Evolutionary conservation across 1,140 invertebrate species (phyloP), one percentile per base, ranked within the genome.

Genomic region (Lordiphosa collinella): DNA sequence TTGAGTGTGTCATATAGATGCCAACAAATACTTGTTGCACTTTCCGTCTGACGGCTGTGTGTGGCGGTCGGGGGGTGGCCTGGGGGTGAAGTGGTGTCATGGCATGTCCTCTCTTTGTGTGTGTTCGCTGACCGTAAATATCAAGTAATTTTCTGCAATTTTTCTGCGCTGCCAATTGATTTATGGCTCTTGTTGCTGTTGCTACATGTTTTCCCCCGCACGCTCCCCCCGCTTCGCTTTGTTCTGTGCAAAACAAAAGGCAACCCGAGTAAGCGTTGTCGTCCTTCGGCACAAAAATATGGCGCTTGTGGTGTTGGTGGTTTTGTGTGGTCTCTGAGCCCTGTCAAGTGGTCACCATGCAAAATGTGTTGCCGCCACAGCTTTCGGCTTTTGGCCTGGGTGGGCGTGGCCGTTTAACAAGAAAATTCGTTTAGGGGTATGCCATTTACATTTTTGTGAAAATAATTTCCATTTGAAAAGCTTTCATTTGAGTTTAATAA

Each of bases 71-170:
- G 10, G 10, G 10, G 8, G 31, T 11, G 40, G 34, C 32, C 10
- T 4, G 43, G 6, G 25, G 22, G 22, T 25, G 22, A 25, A 25
- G 22, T 25, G 22, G 22, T 25, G 22, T 25, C 22, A 25, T 25
- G 22, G 22, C 22, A 25, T 25, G 22, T 25, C 3, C 22, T 25
- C 22, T 25, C 22, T 25, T 52, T 68, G 68, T 80, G 67, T 79
- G 64, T 79, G 74, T 40, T 50, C 54, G 53, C 66, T 80, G 75
- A 80, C 76, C 76, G 75, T 82, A 80, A 82, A 82, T 75, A 82
- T 75, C 75, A 70, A 80, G 75, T 71, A 82, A 80, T 80, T 80
- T 80, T 80, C 76, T 82, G 66, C 75, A 80, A 80, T 80, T 82
- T 80, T 82, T 80, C 75, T 67, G 62, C 75, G 62, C 61, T 82